Evolutionary conservation across 2,113 vertebrate species (phyloP).

Genomic region (Callipepla squamata): DNA sequence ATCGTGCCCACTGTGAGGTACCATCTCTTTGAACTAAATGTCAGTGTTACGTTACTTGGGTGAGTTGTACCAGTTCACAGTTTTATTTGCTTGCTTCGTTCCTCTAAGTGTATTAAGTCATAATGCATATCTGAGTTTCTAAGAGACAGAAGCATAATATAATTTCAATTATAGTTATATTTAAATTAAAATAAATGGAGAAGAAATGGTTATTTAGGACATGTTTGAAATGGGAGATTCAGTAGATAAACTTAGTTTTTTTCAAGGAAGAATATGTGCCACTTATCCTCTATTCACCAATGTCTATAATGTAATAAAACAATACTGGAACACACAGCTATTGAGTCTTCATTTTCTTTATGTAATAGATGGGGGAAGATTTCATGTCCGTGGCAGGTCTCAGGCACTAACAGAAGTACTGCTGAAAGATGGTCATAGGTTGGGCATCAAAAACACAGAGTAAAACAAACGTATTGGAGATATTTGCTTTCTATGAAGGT

Average conservation of each 20-base stretch:
- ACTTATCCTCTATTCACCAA: background rate
- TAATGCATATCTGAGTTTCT: background rate
- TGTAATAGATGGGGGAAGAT: background rate
- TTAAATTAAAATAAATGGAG: background rate
- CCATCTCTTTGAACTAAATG: background rate
- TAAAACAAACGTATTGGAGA: background rate
- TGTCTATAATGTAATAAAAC: background rate
- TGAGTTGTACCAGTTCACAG: background rate
- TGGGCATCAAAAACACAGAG: background rate
- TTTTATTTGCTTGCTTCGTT: background rate
- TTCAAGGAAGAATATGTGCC: background rate
- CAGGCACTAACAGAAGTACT: background rate
- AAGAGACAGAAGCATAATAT: background rate
- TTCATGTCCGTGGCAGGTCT: background rate
- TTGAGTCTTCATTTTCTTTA: background rate
- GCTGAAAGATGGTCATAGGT: background rate
- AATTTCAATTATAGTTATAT: background rate
- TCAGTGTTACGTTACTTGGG: background rate
- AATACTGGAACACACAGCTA: background rate
- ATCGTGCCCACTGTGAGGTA: background rate
- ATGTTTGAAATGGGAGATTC: background rate
- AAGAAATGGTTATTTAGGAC: background rate
- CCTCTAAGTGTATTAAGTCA: background rate
- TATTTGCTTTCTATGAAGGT: background rate
- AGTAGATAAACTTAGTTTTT: background rate